Evolutionary conservation across 53 echinoderm and acorn worm species (phyloP), one percentile per base, ranked within the genome.

Genomic region (Arbacia lixula): DNA sequence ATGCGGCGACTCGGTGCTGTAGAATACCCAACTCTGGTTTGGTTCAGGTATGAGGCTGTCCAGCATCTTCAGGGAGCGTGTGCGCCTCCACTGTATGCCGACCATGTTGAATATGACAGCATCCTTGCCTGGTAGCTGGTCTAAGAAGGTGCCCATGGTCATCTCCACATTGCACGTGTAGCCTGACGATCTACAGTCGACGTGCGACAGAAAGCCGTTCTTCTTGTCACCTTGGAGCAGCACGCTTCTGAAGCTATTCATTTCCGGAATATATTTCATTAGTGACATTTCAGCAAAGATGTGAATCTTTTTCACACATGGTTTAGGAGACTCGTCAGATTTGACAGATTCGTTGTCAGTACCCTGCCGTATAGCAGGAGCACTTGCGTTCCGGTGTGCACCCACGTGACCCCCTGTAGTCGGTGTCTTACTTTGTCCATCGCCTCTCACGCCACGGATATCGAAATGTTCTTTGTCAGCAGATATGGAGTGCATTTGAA

Each of bases 81-180:
- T 58, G 6, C 36, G 35, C 14, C 54, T 22, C 5, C 73, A 83
- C 2, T 37, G 68, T 19, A 66, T 92, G 0, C 85, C 72, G 28
- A 92, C 52, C 92, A 92, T 86, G 38, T 83, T 86, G 12, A 92
- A 72, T 20, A 88, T 65, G 14, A 92, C 86, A 1, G 92, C 92
- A 62, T 92, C 88, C 57, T 81, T 91, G 29, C 91, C 81, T 14
- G 17, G 50, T 28, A 85, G 53, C 41, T 73, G 55, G 35, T 74
- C 50, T n/a, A 78, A 26, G n/a, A 68, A 30, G 28, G 53, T 61
- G 27, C 91, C 81, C 30, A 87, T 66, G 11, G 85, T 76, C 9
- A 87, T 61, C 36, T 69, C 77, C 4, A 91, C 61, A 35, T 79
- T 54, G 60, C 88, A 91, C 26, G 71, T 30, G 31, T 85, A 40